phyloP scores from a whole-genome alignment of 1,140 invertebrate species.

The Pristionchus pacificus region DNA sequence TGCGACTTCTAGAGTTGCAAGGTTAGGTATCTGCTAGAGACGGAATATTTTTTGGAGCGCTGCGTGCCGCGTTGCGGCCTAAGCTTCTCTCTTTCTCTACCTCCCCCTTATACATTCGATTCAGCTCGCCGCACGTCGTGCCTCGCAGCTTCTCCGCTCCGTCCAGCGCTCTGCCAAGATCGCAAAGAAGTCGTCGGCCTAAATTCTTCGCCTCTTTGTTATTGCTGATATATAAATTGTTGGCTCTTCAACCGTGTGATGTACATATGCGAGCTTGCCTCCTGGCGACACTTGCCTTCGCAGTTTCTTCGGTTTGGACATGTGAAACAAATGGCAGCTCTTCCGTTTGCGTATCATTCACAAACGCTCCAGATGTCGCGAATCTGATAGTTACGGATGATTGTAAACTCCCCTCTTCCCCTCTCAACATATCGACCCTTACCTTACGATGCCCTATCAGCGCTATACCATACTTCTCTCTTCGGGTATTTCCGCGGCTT shows the following conservation, averaged over 20 bases:
- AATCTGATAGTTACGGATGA: no score
- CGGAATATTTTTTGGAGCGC: no score
- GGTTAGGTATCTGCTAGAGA: no score
- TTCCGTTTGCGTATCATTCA: no score
- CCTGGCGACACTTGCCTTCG: neutral
- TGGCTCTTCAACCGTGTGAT: neutral
- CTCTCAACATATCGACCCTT: no score
- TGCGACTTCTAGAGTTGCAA: no score
- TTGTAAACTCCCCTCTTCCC: no score
- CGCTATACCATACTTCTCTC: neutral
- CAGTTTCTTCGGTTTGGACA: neutral
- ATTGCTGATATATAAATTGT: neutral
- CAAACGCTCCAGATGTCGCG: no score
- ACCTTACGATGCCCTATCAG: no score
- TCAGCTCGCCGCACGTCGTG: slow-evolving; percentile 27
- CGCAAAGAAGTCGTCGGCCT: slow-evolving; percentile 18
- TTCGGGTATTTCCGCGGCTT: neutral
- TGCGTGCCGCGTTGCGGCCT: slow-evolving; percentile 6
- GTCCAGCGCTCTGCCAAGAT: slow-evolving; percentile 12
- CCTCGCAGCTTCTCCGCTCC: slow-evolving; percentile 22
- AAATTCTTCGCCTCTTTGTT: slow-evolving; percentile 15
- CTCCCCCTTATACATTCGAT: slow-evolving; percentile 13
- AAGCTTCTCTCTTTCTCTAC: slow-evolving; percentile 1
- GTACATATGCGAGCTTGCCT: neutral
- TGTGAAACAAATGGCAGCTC: no score